These are phyloP conservation scores for Aphyosemion australe DNA, from an alignment of 2,113 vertebrate species.

Conservation along the genomic window DNA sequence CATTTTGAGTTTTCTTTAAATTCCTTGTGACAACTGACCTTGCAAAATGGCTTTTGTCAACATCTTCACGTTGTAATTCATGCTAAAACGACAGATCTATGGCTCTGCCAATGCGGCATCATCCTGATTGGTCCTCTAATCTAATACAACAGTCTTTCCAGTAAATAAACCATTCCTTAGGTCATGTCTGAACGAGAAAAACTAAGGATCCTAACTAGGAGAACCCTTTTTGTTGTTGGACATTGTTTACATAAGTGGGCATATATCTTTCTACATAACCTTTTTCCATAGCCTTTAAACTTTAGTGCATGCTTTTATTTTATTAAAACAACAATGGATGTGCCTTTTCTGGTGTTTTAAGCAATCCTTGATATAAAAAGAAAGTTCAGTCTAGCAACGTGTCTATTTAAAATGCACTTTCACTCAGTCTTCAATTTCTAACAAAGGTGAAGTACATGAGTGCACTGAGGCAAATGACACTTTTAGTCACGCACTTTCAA, in stretches of 20 bases:
- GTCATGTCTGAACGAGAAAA: constrained; percentile 43
- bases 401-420: too few species aligned
- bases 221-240: constrained; percentile 28
- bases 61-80: constrained; percentile 61
- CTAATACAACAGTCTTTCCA: constrained; percentile 60
- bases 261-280: neutral
- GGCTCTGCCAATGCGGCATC: constrained; percentile 51
- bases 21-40: constrained; percentile 69
- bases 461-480: too few species aligned
- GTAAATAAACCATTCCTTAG: constrained; percentile 56
- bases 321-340: too few species aligned
- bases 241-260: neutral
- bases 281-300: constrained; percentile 1
- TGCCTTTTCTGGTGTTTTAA: too few species aligned
- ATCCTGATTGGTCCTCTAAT: constrained; percentile 62
- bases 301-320: too few species aligned
- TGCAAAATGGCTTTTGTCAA: constrained; percentile 69
- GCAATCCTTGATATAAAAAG: too few species aligned
- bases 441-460: too few species aligned
- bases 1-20: constrained; percentile 61
- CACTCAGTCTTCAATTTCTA: too few species aligned
- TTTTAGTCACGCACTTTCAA: too few species aligned
- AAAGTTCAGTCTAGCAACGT: too few species aligned
- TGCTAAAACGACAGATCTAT: constrained; percentile 44
- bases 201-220: constrained; percentile 18